Evolutionary conservation across 2,113 vertebrate genomes (phyloP).

Genomic region (Panthera uncia): DNA sequence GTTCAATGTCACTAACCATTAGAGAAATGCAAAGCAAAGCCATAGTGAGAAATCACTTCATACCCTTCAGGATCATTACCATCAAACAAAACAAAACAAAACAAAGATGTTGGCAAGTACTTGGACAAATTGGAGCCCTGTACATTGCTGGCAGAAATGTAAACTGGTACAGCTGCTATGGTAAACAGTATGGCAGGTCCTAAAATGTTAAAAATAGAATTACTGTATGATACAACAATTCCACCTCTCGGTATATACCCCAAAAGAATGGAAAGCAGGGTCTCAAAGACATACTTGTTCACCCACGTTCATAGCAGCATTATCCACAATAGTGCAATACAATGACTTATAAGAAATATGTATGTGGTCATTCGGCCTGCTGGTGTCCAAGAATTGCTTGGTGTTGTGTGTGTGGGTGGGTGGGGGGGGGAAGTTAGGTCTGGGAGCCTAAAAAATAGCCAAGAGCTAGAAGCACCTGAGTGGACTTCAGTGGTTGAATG

Average conservation of each 20-base stretch:
- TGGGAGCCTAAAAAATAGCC: not conserved
- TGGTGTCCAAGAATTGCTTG: not conserved
- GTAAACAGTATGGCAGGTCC: not conserved
- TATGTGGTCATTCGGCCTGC: not conserved
- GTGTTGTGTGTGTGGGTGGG: not conserved
- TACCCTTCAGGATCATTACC: not conserved
- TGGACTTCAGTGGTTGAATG: not conserved
- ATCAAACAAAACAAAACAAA: not conserved
- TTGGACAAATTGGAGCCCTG: not conserved
- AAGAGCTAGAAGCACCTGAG: not conserved
- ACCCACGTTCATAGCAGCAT: not conserved
- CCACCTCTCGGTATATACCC: not conserved
- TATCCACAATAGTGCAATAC: not conserved
- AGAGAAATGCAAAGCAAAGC: not conserved
- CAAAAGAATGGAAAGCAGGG: not conserved
- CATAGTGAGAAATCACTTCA: not conserved
- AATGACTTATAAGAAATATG: not conserved
- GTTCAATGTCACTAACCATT: not conserved
- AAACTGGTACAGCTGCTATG: not conserved
- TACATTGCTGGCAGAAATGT: not conserved
- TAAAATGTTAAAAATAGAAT: not conserved
- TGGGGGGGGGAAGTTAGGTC: not conserved
- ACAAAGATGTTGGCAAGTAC: not conserved
- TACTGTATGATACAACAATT: not conserved
- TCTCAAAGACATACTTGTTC: not conserved